Conservation (phyloP, 1,140 invertebrate genomes). For the Aradophagus sp. region DNA sequence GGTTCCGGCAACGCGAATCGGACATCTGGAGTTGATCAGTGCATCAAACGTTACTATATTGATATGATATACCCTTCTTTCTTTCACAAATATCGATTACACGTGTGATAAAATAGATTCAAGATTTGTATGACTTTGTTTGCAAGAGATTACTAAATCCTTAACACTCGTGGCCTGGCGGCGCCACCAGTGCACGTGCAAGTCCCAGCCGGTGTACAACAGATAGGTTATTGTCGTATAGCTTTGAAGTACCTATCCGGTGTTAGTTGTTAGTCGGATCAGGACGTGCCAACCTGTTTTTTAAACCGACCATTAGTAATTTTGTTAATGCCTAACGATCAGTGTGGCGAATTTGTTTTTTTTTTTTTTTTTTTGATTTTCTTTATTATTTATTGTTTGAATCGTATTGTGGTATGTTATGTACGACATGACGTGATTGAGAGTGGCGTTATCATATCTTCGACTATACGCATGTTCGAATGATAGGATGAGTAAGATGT, state of each 20-base stretch:
- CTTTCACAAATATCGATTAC: slow-evolving; percentile 56
- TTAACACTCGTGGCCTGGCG: slow-evolving; percentile 52
- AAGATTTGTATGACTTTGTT: slow-evolving; percentile 53
- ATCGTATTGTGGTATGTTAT: too few relatives aligned
- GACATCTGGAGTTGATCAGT: slow-evolving; percentile 39
- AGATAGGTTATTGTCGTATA: slow-evolving; percentile 65
- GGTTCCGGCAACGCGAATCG: slow-evolving; percentile 28
- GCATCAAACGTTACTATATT: slow-evolving; percentile 48
- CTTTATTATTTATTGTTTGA: slow-evolving; percentile 10
- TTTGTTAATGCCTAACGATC: slow-evolving; percentile 50
- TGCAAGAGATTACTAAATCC: slow-evolving; percentile 55
- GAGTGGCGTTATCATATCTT: slow-evolving; percentile 22
- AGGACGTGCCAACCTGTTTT: slow-evolving; percentile 71
- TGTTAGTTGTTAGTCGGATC: slow-evolving; percentile 72
- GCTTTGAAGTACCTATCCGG: slow-evolving; percentile 68
- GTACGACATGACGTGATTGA: slow-evolving; percentile 38
- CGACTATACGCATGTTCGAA: slow-evolving; percentile 37
- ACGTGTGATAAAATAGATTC: slow-evolving; percentile 66
- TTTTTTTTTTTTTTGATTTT: slow-evolving; percentile 45
- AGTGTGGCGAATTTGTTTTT: too few relatives aligned
- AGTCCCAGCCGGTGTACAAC: slow-evolving; percentile 62
- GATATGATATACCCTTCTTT: slow-evolving; percentile 55
- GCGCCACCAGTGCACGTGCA: slow-evolving; percentile 54
- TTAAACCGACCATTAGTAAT: slow-evolving; percentile 66
- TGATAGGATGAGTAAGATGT: slow-evolving; percentile 38